Evolutionary conservation across 2,797 vertebrate species (phyloP).

Genomic region (Leptodactylus fallax): DNA sequence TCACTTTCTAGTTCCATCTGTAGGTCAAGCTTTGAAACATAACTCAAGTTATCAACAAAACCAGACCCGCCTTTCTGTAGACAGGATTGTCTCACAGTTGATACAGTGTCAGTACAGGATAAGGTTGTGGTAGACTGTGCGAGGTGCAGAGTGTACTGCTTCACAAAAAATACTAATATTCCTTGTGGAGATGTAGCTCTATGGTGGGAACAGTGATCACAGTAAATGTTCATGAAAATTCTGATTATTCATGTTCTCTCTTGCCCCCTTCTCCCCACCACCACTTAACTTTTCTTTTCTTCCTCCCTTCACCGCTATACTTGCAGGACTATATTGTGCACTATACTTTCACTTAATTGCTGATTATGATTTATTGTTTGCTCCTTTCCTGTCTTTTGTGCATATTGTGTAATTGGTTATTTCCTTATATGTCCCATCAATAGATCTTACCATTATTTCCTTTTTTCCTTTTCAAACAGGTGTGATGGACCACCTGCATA

Average conservation of each 20-base stretch:
- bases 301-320: not conserved
- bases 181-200: not conserved
- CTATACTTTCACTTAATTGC: not conserved
- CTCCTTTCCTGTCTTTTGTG: not conserved
- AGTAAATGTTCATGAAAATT: not conserved
- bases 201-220: not conserved
- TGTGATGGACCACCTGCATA: conserved; percentile 72
- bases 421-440: not conserved
- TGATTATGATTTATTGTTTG: not conserved
- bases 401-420: not conserved
- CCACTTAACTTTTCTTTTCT: too few species aligned
- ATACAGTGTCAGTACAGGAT: not conserved
- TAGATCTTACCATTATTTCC: not conserved
- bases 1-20: not conserved
- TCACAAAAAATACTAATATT: not conserved
- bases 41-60: not conserved
- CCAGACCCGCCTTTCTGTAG: not conserved
- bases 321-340: not conserved
- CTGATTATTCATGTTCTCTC: not conserved
- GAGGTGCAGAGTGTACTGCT: not conserved
- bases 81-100: not conserved
- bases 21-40: not conserved
- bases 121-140: not conserved
- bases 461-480: conserved; percentile 57
- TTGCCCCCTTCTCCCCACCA: not conserved